Conservation (phyloP, 2,797 vertebrate genomes). For the Rhinichthys osculus region DNA sequence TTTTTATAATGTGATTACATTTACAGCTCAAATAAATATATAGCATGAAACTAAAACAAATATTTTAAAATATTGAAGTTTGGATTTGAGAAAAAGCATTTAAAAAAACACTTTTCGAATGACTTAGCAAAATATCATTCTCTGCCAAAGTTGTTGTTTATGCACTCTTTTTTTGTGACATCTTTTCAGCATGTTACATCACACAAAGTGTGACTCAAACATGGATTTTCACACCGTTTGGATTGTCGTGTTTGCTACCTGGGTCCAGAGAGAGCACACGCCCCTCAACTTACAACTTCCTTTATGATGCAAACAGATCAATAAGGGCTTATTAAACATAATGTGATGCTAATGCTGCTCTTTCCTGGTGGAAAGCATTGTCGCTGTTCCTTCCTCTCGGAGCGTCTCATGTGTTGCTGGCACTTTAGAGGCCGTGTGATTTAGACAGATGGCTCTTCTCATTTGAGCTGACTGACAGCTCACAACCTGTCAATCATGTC, state of each 20-base stretch:
- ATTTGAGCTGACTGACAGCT: conserved; percentile 54
- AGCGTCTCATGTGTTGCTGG: neutral
- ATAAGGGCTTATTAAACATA: neutral
- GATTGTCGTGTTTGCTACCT: neutral
- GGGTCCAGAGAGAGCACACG: neutral
- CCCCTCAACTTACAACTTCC: conserved; percentile 13
- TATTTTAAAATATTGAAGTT: neutral
- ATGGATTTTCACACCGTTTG: neutral
- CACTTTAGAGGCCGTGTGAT: neutral
- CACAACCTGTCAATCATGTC: conserved; percentile 54
- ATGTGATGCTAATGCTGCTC: neutral
- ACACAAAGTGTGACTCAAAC: conserved; percentile 10
- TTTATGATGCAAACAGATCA: conserved; percentile 21
- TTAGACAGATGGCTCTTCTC: conserved; percentile 53
- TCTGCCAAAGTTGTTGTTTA: conserved; percentile 17
- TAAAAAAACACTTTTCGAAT: neutral
- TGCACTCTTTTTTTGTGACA: neutral
- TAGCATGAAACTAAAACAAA: neutral
- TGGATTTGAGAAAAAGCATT: neutral
- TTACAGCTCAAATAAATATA: neutral
- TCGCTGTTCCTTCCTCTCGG: neutral
- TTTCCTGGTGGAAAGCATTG: neutral
- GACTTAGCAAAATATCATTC: neutral
- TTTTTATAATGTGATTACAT: neutral
- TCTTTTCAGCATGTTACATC: neutral